phyloP scores from a whole-genome alignment of 2,888 invertebrate species.

The Oligia fasciuncula region DNA sequence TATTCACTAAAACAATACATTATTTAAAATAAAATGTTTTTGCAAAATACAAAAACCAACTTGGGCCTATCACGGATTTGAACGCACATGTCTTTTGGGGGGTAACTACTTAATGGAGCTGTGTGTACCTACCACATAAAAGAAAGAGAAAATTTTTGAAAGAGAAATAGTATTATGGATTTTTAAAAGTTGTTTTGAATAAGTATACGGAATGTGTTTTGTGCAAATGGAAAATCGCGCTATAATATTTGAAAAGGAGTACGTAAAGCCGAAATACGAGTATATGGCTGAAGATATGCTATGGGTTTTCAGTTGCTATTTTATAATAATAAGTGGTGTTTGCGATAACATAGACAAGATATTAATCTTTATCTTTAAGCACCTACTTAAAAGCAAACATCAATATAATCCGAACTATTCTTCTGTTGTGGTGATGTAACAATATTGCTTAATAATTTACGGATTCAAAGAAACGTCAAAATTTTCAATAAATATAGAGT shows the following conservation, averaged over 20 bases:
- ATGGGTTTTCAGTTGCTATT: not conserved
- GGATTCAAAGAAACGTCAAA: conserved; percentile 6
- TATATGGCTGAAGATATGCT: not conserved
- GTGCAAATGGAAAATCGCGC: not conserved
- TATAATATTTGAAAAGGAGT: not conserved
- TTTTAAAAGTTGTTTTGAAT: conserved; percentile 27
- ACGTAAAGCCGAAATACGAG: conserved; percentile 7
- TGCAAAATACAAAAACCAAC: too few relatives aligned
- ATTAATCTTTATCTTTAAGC: conserved; percentile 27
- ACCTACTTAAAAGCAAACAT: not conserved
- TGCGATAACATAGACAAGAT: conserved; percentile 3
- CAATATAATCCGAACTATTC: not conserved
- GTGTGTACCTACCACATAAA: conserved; percentile 18
- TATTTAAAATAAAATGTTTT: too few relatives aligned
- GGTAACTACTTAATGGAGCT: too few relatives aligned
- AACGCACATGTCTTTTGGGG: too few relatives aligned
- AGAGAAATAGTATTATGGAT: conserved; percentile 35
- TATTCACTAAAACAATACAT: too few relatives aligned
- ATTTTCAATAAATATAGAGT: conserved; percentile 25
- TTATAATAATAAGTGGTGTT: not conserved
- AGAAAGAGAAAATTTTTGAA: conserved; percentile 22
- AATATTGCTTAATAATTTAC: not conserved
- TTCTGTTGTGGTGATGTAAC: not conserved
- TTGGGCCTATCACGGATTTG: too few relatives aligned
- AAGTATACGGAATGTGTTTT: conserved; percentile 11